Percentiles rank a stretch among this genome's conserved stretches.
Evolutionary conservation across 2,888 invertebrate genomes (phyloP).

Genomic region (Nomada ruficornis): DNA sequence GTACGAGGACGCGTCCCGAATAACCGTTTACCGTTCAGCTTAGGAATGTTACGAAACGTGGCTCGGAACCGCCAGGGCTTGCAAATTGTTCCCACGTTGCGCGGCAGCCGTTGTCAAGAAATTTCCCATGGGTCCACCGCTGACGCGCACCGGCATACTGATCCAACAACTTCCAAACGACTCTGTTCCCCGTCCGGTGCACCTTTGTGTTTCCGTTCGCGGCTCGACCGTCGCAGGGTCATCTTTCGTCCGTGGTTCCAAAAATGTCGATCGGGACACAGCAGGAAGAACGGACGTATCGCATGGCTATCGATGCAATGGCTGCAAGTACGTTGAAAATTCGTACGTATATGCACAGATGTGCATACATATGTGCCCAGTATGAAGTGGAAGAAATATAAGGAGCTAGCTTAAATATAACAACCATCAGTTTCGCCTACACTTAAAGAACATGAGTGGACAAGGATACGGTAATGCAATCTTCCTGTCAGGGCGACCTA

Average conservation of each 20-base stretch:
- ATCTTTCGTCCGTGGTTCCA: neutral
- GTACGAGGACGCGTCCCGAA: constrained; percentile 75
- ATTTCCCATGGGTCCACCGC: constrained; percentile 76
- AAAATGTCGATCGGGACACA: neutral
- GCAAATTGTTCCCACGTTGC: constrained; percentile 80
- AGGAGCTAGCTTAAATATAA: too few species aligned
- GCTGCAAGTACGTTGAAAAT: too few species aligned
- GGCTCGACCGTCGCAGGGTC: neutral
- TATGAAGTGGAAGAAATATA: too few species aligned
- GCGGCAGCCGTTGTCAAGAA: constrained; percentile 72
- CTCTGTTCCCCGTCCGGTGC: constrained; percentile 27
- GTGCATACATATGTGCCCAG: too few species aligned
- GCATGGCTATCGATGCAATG: too few species aligned
- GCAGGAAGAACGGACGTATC: too few species aligned
- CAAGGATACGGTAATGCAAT: too few species aligned
- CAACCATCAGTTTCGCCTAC: too few species aligned
- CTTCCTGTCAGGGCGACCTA: too few species aligned
- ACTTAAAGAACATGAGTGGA: too few species aligned
- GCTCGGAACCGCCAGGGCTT: constrained; percentile 74
- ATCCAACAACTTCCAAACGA: constrained; percentile 51
- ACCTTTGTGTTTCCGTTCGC: constrained; percentile 38
- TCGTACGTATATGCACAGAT: too few species aligned
- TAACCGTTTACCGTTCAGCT: constrained; percentile 74
- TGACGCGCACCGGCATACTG: constrained; percentile 71
- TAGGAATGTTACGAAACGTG: constrained; percentile 75